A percentile compares a stretch with the other conserved stretches of the same genome.
phyloP scores from a whole-genome alignment of 2,797 vertebrate genomes.

The Hemitrygon akajei region DNA sequence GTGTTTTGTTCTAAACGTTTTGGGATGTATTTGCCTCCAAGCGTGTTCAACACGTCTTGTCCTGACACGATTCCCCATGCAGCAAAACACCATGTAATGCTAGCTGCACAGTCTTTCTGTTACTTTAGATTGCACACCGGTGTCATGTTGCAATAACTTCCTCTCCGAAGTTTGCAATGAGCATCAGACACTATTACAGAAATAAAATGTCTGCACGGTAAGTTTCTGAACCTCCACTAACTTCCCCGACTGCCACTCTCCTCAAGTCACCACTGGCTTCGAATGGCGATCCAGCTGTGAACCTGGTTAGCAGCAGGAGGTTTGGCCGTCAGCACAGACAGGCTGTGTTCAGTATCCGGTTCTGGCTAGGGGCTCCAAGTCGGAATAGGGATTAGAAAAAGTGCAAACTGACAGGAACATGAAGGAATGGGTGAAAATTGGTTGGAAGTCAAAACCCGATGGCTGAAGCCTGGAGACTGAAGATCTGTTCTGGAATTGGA shows the following conservation, averaged over 20 bases:
- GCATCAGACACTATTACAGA: not conserved
- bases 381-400: not conserved
- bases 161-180: not conserved
- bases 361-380: not conserved
- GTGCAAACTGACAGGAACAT: not conserved
- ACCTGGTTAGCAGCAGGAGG: not conserved
- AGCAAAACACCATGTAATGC: not conserved
- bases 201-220: not conserved
- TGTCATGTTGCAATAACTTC: conserved; percentile 18
- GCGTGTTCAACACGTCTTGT: not conserved
- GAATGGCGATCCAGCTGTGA: not conserved
- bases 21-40: not conserved
- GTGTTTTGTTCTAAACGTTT: not conserved
- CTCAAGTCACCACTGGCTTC: not conserved
- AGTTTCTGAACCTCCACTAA: not conserved
- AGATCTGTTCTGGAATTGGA: too few species aligned
- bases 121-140: not conserved
- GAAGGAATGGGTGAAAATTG: not conserved
- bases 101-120: not conserved
- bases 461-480: too few species aligned
- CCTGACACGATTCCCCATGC: not conserved
- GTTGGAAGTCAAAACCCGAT: too few species aligned
- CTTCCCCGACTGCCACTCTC: too few species aligned
- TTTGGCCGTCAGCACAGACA: not conserved
- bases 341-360: too few species aligned